A percentile compares a stretch with the other conserved stretches of the same genome.
phyloP scores from a whole-genome alignment of 2,797 vertebrate genomes.

The Trachurus trachurus region DNA sequence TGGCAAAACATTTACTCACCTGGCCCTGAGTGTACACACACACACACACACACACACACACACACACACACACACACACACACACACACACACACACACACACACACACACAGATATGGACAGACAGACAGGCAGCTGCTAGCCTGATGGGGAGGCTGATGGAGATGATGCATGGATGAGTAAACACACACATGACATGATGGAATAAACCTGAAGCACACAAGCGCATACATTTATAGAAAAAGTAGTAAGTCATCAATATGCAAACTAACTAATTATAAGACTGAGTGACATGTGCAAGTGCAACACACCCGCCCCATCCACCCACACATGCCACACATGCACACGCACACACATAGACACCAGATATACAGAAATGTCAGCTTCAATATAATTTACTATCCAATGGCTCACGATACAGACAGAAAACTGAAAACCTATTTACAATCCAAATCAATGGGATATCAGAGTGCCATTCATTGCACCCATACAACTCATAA shows the following conservation, averaged over 20 bases:
- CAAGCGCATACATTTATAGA: slow-evolving; percentile 54
- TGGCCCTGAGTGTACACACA: slow-evolving; percentile 55
- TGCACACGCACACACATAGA: slow-evolving; percentile 20
- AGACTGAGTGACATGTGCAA: slow-evolving; percentile 76
- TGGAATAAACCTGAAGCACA: slow-evolving; percentile 63
- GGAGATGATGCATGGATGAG: slow-evolving; percentile 68
- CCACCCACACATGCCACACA: slow-evolving; percentile 33
- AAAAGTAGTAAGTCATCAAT: slow-evolving; percentile 74
- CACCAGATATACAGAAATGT: slow-evolving; percentile 66
- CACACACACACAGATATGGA: slow-evolving; percentile 44
- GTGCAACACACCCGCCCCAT: slow-evolving; percentile 56
- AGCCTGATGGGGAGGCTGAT: slow-evolving; percentile 80
- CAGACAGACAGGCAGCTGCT: slow-evolving; percentile 79
- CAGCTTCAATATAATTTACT: slow-evolving; percentile 79
- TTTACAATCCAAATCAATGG: slow-evolving; percentile 76
- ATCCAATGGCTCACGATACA: slow-evolving; percentile 54
- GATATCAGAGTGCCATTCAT: slow-evolving; percentile 78
- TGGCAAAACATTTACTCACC: slow-evolving; percentile 79
- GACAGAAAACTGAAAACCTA: slow-evolving; percentile 77
- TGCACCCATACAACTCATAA: slow-evolving; percentile 65
- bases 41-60: slow-evolving; percentile 26
- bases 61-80: slow-evolving; percentile 17
- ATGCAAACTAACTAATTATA: slow-evolving; percentile 83
- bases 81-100: slow-evolving; percentile 16
- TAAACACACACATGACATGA: slow-evolving; percentile 66